A percentile compares a stretch with the other conserved stretches of the same genome.
Conservation (phyloP, 2,113 vertebrate species). For the Osmerus eperlanus region DNA sequence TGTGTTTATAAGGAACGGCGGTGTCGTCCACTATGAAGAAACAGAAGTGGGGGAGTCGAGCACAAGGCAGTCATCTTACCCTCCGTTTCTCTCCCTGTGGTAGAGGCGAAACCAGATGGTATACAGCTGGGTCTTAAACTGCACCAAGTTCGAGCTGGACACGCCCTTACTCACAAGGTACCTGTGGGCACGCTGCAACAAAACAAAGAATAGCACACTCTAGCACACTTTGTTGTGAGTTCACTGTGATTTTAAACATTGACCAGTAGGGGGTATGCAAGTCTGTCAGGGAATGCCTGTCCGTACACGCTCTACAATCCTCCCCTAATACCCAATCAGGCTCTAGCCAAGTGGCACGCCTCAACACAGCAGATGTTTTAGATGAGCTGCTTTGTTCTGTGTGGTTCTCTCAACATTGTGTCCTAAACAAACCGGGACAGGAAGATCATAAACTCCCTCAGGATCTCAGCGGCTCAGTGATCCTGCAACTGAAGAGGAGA, state of each 20-base stretch:
- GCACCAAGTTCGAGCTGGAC: constrained; percentile 50
- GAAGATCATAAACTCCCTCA: not conserved
- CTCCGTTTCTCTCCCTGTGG: constrained; percentile 67
- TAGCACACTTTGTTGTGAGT: constrained; percentile 53
- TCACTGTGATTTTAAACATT: too few species aligned
- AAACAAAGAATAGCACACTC: not conserved
- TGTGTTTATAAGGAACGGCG: too few species aligned
- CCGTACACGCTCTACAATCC: not conserved
- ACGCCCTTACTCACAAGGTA: constrained; percentile 74
- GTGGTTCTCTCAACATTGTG: not conserved
- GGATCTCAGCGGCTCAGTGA: not conserved
- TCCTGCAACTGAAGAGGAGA: not conserved
- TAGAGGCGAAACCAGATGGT: constrained; percentile 86
- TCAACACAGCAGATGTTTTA: not conserved
- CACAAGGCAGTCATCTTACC: constrained; percentile 60
- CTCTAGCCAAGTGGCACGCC: not conserved
- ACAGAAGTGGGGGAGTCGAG: too few species aligned
- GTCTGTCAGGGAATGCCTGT: not conserved
- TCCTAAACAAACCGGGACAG: constrained; percentile 11
- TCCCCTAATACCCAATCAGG: not conserved
- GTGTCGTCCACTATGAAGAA: too few species aligned
- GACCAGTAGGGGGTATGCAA: too few species aligned
- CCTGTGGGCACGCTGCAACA: constrained; percentile 18
- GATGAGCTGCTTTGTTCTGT: not conserved
- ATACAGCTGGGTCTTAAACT: constrained; percentile 81